Evolutionary conservation across 2,113 vertebrate species (phyloP).

Genomic region (Epinephelus lanceolatus): DNA sequence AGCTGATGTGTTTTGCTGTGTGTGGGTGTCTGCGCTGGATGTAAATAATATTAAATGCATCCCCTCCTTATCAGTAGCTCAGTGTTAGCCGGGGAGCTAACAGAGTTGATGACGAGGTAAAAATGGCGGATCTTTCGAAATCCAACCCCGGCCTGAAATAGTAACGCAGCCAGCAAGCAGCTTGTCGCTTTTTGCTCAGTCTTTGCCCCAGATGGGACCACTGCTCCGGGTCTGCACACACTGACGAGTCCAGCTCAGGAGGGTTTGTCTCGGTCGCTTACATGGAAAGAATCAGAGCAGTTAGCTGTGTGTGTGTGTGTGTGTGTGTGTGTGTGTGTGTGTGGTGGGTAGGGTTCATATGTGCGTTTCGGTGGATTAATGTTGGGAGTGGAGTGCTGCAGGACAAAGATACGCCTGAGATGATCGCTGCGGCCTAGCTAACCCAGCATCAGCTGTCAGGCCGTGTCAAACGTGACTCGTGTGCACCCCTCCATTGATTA

Average conservation of each 20-base stretch:
- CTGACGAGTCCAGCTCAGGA: background rate
- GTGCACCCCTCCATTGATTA: background rate
- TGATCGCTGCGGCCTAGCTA: slow-evolving; percentile 58
- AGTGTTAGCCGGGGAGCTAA: slow-evolving; percentile 76
- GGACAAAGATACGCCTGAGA: slow-evolving; percentile 65
- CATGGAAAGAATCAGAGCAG: background rate
- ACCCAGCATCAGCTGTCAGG: slow-evolving; percentile 65
- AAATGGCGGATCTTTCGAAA: slow-evolving; percentile 99
- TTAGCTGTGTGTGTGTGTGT: slow-evolving; percentile 7
- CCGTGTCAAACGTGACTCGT: slow-evolving; percentile 20
- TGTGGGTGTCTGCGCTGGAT: background rate
- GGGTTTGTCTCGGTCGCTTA: background rate
- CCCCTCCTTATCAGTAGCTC: slow-evolving; percentile 13
- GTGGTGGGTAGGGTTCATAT: slow-evolving; percentile 37
- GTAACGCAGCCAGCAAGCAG: slow-evolving; percentile 62
- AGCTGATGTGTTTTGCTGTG: background rate
- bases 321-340: background rate
- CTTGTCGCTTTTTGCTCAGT: slow-evolving; percentile 21
- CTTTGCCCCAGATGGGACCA: background rate
- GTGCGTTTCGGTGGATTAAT: slow-evolving; percentile 58
- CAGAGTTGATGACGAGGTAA: slow-evolving; percentile 92
- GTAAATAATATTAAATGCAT: background rate
- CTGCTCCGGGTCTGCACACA: background rate
- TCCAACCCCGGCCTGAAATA: slow-evolving; percentile 92
- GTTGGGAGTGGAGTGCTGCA: slow-evolving; percentile 48